Base-by-base conservation (phyloP, 2,113 vertebrate genomes). In the Mobula hypostoma region DNA sequence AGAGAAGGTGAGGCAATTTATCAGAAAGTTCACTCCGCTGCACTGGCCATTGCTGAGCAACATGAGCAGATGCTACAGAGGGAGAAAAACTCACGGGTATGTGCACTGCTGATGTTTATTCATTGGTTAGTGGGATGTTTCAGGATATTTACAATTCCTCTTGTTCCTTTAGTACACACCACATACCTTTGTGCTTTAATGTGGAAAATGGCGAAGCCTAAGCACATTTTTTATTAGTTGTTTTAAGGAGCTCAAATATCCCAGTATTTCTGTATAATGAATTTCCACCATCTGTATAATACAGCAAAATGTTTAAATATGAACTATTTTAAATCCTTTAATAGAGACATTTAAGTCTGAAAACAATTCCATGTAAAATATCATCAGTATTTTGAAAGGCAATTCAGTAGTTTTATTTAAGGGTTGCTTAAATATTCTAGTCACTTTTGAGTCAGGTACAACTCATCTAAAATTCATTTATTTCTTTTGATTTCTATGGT, bases 1-100 rank as follows among this genome's bases (percentile, higher is more conserved):
- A 95, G 97, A 95, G 96, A 98, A 5, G 97, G 98, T 3, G 97
- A 98, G 93, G 97, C 97, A 70, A 97, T 98, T 95, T 98, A 98
- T 95, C 97, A 97, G 96, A 97, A 97, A 94, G 97, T 98, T 58
- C 97, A 98, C 95, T 96, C 97, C 0, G 97, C 97, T 0, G 97
- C 97, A 8, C 93, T 98, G 96, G 97, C 97, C 76, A 97, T 98
- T 7, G 97, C 97, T 0, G 97, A 97, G 94, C 97, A 98, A 94
- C 97, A 97, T 0, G 96, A 97, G 85, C 95, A 96, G 94, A 94
- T 97, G 95, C 94, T 97, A 93, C 36, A 90, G 56, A 77, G 74
- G 87, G 63, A 88, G 94, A 97, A 96, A 76, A 95, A 94, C 4
- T 96, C 97, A n/a, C 95, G 97, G 96, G 97, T 98, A 97, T 0